These are phyloP conservation scores for Tyrophagus putrescentiae DNA, from an alignment of 1,140 invertebrate genomes.

Conservation along the genomic window DNA sequence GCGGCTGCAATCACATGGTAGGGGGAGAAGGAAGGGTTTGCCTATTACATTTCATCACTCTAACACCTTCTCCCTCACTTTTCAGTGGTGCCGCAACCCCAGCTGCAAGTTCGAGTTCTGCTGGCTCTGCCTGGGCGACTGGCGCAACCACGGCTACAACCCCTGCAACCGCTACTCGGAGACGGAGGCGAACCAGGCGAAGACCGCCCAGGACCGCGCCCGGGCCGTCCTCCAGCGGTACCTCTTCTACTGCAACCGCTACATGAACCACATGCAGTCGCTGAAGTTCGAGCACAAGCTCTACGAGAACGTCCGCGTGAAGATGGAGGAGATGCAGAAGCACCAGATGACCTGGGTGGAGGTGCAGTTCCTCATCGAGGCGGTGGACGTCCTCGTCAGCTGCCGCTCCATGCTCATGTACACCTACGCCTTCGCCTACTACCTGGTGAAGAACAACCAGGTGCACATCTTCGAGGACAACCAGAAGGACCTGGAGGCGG, in stretches of 20 bases:
- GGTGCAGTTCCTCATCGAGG: slow-evolving; percentile 96
- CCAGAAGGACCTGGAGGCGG: slow-evolving; percentile 90
- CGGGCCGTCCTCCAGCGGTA: slow-evolving; percentile 96
- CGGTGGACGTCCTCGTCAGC: slow-evolving; percentile 75
- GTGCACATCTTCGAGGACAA: slow-evolving; percentile 84
- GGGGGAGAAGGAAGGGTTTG: slow-evolving; percentile 36
- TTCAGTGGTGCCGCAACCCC: slow-evolving; percentile 10
- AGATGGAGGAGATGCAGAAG: slow-evolving; percentile 80
- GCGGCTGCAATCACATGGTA: slow-evolving; percentile 62
- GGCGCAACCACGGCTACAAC: slow-evolving; percentile 72
- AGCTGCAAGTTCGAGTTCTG: slow-evolving; percentile 63
- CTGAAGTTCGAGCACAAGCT: slow-evolving; percentile 90
- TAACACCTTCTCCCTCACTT: background rate
- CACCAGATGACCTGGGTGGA: slow-evolving; percentile 96
- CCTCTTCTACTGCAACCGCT: slow-evolving; percentile 97
- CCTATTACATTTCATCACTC: background rate
- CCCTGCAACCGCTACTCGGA: slow-evolving; percentile 65
- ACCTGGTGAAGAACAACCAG: slow-evolving; percentile 76
- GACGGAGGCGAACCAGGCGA: background rate
- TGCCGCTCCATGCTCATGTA: slow-evolving; percentile 97
- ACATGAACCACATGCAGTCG: slow-evolving; percentile 97
- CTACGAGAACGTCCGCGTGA: slow-evolving; percentile 63
- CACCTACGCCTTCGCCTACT: slow-evolving; percentile 98
- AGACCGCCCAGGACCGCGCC: slow-evolving; percentile 61
- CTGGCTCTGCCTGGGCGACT: slow-evolving; percentile 56